phyloP scores from a whole-genome alignment of 2,888 invertebrate genomes.

The Hermaeophaga mercurialis region DNA sequence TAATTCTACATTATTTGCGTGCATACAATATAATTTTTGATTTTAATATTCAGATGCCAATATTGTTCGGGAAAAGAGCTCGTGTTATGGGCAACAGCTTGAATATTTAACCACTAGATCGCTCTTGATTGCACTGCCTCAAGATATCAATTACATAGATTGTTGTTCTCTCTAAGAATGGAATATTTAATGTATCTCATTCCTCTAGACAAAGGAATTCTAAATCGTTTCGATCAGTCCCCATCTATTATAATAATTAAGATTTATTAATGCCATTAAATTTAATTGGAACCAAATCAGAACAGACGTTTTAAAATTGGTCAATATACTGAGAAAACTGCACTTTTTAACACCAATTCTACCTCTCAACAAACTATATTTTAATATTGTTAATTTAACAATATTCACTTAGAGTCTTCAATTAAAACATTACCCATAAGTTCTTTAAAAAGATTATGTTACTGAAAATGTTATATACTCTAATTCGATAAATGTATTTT shows the following conservation, averaged over 20 bases:
- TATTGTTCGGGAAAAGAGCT: slow-evolving; percentile 55
- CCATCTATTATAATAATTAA: slow-evolving; percentile 34
- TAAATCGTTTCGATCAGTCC: slow-evolving; percentile 34
- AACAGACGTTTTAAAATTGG: slow-evolving; percentile 28
- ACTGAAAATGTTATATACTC: too few relatives aligned
- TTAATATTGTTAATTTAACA: too few relatives aligned
- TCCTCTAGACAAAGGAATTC: slow-evolving; percentile 51
- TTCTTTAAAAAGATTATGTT: too few relatives aligned
- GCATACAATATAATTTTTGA: slow-evolving; percentile 53
- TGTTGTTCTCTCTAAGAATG: slow-evolving; percentile 57
- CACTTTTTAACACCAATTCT: slow-evolving; percentile 3
- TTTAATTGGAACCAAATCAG: slow-evolving; percentile 38
- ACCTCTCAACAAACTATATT: not conserved
- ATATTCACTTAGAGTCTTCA: too few relatives aligned
- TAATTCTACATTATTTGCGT: slow-evolving; percentile 50
- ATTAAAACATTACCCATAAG: too few relatives aligned
- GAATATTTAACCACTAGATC: slow-evolving; percentile 57
- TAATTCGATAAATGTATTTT: too few relatives aligned
- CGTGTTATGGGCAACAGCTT: slow-evolving; percentile 52
- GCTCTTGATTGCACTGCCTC: slow-evolving; percentile 57
- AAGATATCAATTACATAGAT: slow-evolving; percentile 60
- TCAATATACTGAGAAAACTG: slow-evolving; percentile 16
- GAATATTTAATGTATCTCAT: slow-evolving; percentile 54
- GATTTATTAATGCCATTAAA: slow-evolving; percentile 37
- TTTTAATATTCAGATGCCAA: slow-evolving; percentile 55